A percentile compares a stretch with the other conserved stretches of the same genome.
These are phyloP conservation scores for Tenthredo scrophulariae DNA, from an alignment of 2,888 invertebrate genomes.

Conservation along the genomic window DNA sequence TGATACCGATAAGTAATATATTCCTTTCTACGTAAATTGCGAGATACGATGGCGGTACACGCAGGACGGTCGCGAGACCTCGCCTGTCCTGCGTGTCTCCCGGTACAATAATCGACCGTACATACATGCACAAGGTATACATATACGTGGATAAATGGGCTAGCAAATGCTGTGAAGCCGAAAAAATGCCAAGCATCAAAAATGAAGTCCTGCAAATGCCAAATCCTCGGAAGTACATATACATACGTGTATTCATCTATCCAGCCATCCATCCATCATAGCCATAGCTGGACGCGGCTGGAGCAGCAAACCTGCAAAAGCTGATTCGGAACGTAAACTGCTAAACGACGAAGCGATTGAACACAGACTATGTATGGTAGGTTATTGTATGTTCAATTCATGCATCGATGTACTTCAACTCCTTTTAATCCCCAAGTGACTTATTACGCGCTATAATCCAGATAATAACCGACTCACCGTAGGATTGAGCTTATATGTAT, in stretches of 20 bases:
- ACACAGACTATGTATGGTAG: neutral
- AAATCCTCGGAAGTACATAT: conserved; percentile 52
- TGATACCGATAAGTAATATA: conserved; percentile 32
- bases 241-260: conserved; percentile 34
- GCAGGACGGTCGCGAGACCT: neutral
- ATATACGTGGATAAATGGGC: conserved; percentile 41
- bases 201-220: conserved; percentile 53
- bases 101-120: conserved; percentile 44
- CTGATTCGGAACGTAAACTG: neutral
- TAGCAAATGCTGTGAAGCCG: conserved; percentile 51
- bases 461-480: conserved; percentile 32
- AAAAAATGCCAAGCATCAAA: conserved; percentile 53
- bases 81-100: conserved; percentile 26
- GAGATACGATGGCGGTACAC: conserved; percentile 15
- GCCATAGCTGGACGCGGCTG: neutral
- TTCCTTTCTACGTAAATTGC: conserved; percentile 21
- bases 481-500: neutral
- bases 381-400: neutral
- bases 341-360: neutral
- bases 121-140: conserved; percentile 20
- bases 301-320: neutral
- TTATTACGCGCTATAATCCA: conserved; percentile 45
- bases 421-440: conserved; percentile 27
- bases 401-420: neutral
- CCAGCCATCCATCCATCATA: conserved; percentile 27